phyloP scores from a whole-genome alignment of 2,797 vertebrate genomes.

The Rhabdomys pumilio region DNA sequence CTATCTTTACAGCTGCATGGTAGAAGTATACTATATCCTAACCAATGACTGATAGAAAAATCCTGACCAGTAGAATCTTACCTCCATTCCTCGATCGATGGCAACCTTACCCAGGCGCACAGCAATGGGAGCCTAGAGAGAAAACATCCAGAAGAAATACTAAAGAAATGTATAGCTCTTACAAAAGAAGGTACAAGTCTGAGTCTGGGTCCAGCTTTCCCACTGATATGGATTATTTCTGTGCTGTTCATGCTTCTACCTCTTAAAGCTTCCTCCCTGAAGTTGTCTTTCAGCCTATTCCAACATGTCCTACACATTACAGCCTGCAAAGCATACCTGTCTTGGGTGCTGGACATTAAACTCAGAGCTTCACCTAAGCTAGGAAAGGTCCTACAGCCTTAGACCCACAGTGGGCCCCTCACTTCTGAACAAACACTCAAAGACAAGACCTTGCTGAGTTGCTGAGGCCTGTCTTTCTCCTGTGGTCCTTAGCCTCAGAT shows the following conservation, averaged over 20 bases:
- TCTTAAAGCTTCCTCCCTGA: neutral
- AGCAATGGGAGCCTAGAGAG: slow-evolving; percentile 94
- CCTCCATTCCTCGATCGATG: slow-evolving; percentile 82
- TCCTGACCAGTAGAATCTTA: slow-evolving; percentile 16
- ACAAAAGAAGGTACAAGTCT: neutral
- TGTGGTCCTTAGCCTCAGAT: neutral
- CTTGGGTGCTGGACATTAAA: neutral
- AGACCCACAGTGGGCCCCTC: neutral
- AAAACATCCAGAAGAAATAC: neutral
- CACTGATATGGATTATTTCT: neutral
- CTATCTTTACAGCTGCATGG: neutral
- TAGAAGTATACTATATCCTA: neutral
- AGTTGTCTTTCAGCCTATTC: neutral
- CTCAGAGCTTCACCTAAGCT: neutral
- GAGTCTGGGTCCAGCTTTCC: neutral
- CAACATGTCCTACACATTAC: neutral
- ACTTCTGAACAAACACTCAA: neutral
- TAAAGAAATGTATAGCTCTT: neutral
- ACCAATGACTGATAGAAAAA: neutral
- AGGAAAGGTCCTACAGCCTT: neutral
- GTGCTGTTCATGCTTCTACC: neutral
- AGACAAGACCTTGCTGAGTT: neutral
- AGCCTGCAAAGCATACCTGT: neutral
- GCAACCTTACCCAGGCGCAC: slow-evolving; percentile 94
- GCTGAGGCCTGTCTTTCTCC: neutral